Conservation (phyloP, 2,113 vertebrate species). For the Callipepla squamata region DNA sequence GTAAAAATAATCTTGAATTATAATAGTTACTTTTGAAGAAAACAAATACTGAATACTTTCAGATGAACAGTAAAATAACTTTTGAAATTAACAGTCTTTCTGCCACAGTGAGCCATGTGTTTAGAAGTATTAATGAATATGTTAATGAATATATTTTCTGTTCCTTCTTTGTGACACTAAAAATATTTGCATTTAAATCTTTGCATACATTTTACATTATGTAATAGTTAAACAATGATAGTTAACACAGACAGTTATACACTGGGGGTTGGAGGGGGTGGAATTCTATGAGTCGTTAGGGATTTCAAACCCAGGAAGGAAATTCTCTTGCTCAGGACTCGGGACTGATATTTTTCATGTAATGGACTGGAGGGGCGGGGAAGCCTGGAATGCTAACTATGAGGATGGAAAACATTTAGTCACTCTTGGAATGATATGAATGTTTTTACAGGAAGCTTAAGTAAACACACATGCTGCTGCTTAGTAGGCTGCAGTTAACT, state of each 20-base stretch:
- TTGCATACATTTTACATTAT: not conserved
- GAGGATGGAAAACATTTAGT: constrained; percentile 87
- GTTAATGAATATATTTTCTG: constrained; percentile 7
- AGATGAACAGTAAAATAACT: not conserved
- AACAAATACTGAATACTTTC: not conserved
- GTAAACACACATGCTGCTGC: constrained; percentile 82
- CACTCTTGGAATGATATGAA: constrained; percentile 89
- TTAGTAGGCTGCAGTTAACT: constrained; percentile 79
- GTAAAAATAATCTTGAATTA: not conserved
- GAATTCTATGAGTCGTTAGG: not conserved
- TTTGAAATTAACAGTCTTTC: not conserved
- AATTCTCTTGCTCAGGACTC: constrained; percentile 54
- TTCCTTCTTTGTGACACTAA: not conserved
- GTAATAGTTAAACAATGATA: not conserved
- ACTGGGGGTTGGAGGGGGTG: not conserved
- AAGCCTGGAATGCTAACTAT: constrained; percentile 84
- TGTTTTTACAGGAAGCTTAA: constrained; percentile 88
- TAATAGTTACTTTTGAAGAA: not conserved
- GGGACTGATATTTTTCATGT: constrained; percentile 80
- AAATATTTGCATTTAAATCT: not conserved
- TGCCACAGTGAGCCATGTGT: not conserved
- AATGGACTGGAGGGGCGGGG: constrained; percentile 76
- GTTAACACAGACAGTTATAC: not conserved
- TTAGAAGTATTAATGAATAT: not conserved
- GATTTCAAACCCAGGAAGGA: constrained; percentile 69